These are phyloP conservation scores for Drosophila pectinifera DNA, from an alignment of 1,140 invertebrate genomes.

Conservation along the genomic window DNA sequence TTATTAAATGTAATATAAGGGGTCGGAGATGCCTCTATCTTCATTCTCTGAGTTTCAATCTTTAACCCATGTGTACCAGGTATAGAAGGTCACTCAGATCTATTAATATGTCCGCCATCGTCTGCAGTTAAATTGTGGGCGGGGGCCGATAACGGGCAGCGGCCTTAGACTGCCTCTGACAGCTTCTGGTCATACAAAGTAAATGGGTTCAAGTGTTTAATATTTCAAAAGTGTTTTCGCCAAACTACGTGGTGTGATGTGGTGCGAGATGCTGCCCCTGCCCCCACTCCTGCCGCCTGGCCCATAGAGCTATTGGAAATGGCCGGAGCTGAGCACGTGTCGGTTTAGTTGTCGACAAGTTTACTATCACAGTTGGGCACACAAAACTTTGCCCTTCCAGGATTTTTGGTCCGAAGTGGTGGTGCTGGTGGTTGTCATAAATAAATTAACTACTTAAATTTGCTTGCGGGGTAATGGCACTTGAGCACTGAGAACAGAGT, in stretches of 20 bases:
- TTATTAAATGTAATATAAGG: too few species aligned
- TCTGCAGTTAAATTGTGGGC: not conserved
- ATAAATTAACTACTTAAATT: conserved; percentile 61
- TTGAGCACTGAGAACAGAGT: conserved; percentile 1
- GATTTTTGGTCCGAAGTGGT: conserved; percentile 9
- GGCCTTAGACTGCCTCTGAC: conserved; percentile 15
- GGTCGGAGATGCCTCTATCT: too few species aligned
- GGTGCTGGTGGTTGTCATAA: conserved; percentile 35
- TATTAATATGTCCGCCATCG: not conserved
- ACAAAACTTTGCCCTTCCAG: conserved; percentile 42
- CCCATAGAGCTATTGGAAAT: conserved; percentile 30
- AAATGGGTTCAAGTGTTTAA: conserved; percentile 73
- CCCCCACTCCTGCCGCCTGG: not conserved
- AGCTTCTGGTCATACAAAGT: conserved; percentile 53
- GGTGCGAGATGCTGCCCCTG: conserved; percentile 24
- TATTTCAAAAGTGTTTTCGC: conserved; percentile 72
- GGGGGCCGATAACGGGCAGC: conserved; percentile 6
- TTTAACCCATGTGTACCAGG: too few species aligned
- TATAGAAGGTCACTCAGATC: not conserved
- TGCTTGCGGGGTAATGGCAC: conserved; percentile 19
- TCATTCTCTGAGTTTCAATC: too few species aligned
- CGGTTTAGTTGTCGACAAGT: conserved; percentile 51
- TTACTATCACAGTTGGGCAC: conserved; percentile 57
- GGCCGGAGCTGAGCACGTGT: conserved; percentile 43
- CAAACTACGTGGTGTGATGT: conserved; percentile 53